Evolutionary conservation across 2,797 vertebrate genomes (phyloP).

Genomic region (Esox masquinongy): DNA sequence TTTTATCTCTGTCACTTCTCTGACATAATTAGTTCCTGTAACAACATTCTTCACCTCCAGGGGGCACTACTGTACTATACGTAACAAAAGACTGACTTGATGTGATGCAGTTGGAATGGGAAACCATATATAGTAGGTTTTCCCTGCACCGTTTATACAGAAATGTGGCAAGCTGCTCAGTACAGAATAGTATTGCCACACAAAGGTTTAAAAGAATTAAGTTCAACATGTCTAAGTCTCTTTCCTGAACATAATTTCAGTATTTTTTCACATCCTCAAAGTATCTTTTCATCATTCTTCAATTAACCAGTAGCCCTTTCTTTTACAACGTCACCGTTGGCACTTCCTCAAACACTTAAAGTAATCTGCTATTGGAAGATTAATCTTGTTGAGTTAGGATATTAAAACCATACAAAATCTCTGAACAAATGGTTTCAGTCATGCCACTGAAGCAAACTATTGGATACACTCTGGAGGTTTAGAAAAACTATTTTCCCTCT

Average conservation of each 20-base stretch:
- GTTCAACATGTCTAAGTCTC: neutral
- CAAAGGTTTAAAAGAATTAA: neutral
- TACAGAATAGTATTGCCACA: neutral
- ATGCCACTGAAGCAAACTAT: constrained; percentile 37
- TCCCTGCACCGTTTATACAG: neutral
- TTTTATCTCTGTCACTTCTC: constrained; percentile 20
- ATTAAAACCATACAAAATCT: constrained; percentile 36
- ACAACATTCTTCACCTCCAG: constrained; percentile 53
- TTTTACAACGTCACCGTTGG: neutral
- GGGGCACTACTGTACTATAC: constrained; percentile 71
- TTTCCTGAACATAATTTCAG: neutral
- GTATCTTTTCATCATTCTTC: neutral
- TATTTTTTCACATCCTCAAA: neutral
- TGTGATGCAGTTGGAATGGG: constrained; percentile 7
- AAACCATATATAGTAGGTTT: constrained; percentile 20
- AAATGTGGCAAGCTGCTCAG: neutral
- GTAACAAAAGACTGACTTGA: constrained; percentile 32
- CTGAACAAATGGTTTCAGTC: constrained; percentile 40
- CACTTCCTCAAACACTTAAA: constrained; percentile 17
- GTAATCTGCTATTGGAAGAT: neutral
- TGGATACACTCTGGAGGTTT: constrained; percentile 44
- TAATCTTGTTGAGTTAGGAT: constrained; percentile 5
- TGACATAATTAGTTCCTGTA: constrained; percentile 30
- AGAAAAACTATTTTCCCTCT: constrained; percentile 57
- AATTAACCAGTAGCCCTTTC: constrained; percentile 7